Evolutionary conservation across 1,140 invertebrate species (phyloP).

Genomic region (Drosophila mayri): DNA sequence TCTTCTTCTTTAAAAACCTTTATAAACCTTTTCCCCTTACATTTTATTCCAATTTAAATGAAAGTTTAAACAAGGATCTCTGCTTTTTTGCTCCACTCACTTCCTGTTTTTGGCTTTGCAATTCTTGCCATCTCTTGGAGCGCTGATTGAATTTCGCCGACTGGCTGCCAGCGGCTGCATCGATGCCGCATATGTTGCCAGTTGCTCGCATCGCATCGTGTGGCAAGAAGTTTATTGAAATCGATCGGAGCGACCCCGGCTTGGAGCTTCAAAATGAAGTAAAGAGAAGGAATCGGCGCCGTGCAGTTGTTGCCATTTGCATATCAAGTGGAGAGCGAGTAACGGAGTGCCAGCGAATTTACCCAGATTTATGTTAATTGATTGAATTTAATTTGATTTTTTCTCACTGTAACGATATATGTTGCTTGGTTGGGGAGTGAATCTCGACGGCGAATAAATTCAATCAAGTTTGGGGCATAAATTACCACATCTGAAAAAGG

Average conservation of each 20-base stretch:
- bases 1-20: background rate
- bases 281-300: conserved; percentile 6
- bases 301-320: conserved; percentile 58
- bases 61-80: conserved; percentile 4
- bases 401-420: conserved; percentile 51
- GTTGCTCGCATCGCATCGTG: conserved; percentile 29
- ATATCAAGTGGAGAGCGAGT: conserved; percentile 44
- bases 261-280: conserved; percentile 13
- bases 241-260: conserved; percentile 51
- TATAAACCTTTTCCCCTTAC: background rate
- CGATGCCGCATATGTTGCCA: conserved; percentile 67
- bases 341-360: conserved; percentile 40
- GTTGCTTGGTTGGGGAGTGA: conserved; percentile 27
- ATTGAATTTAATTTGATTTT: conserved; percentile 77
- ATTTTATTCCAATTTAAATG: background rate
- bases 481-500: conserved; percentile 49
- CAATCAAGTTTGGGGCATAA: conserved; percentile 75
- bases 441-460: conserved; percentile 62
- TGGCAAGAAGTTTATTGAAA: conserved; percentile 77
- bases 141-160: conserved; percentile 67
- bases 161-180: conserved; percentile 38
- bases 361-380: conserved; percentile 79
- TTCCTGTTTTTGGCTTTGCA: conserved; percentile 20
- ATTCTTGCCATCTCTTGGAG: conserved; percentile 10
- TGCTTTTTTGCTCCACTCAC: conserved; percentile 14